Evolutionary conservation across 2,888 invertebrate genomes (phyloP).

Genomic region (Mongoloraphidia duomilia): DNA sequence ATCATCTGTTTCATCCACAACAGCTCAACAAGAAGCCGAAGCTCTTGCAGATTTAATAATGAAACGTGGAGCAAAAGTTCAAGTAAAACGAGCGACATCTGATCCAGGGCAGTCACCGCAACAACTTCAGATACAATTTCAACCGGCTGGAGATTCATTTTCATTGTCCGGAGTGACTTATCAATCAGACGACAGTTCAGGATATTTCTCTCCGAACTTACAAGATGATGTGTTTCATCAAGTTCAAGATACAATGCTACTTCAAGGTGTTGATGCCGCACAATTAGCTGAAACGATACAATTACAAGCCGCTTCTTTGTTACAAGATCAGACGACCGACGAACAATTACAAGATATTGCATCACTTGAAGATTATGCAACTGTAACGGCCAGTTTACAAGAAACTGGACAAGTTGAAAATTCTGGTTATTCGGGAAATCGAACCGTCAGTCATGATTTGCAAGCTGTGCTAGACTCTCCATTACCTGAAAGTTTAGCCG

Average conservation of each 20-base stretch:
- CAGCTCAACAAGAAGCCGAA: conserved; percentile 52
- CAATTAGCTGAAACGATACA: conserved; percentile 33
- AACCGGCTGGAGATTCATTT: conserved; percentile 43
- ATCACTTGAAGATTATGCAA: conserved; percentile 46
- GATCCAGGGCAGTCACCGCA: conserved; percentile 53
- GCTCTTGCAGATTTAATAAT: conserved; percentile 62
- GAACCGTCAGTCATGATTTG: conserved; percentile 52
- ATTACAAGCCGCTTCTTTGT: conserved; percentile 31
- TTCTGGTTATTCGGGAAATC: conserved; percentile 30
- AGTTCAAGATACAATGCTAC: conserved; percentile 52
- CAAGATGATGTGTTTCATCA: conserved; percentile 68
- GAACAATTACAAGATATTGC: conserved; percentile 50
- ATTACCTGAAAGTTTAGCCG: conserved; percentile 63
- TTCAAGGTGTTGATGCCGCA: conserved; percentile 49
- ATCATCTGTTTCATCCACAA: conserved; percentile 27
- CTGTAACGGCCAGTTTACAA: conserved; percentile 40
- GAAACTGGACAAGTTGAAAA: conserved; percentile 33
- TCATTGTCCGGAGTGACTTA: conserved; percentile 46
- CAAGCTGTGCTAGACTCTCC: conserved; percentile 67
- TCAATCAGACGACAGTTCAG: conserved; percentile 40
- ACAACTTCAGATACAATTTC: conserved; percentile 40
- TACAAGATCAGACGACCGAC: conserved; percentile 45
- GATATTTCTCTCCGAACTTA: conserved; percentile 47
- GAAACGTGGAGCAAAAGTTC: conserved; percentile 51
- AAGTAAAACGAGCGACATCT: conserved; percentile 59